Conservation (phyloP, 2,888 invertebrate species). For the Pomacea canaliculata region DNA sequence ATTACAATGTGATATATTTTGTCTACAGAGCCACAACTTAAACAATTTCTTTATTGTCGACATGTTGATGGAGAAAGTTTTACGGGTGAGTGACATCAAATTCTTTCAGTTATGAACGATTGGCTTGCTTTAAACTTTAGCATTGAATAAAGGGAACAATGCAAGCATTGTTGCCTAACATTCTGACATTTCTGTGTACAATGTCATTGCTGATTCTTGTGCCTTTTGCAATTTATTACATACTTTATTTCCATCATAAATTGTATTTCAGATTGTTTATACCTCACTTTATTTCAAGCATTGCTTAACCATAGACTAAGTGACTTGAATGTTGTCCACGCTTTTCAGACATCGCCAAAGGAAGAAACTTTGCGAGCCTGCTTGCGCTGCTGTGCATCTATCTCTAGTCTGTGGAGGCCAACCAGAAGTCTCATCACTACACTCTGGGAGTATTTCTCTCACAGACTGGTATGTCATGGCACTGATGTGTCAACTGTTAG, state of each 20-base stretch:
- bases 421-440: slow-evolving; percentile 43
- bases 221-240: not conserved
- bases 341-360: slow-evolving; percentile 36
- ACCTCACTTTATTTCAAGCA: not conserved
- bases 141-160: too few relatives aligned
- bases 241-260: not conserved
- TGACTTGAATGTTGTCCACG: too few relatives aligned
- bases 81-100: too few relatives aligned
- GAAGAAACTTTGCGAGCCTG: slow-evolving; percentile 47
- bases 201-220: not conserved
- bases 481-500: too few relatives aligned
- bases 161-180: too few relatives aligned
- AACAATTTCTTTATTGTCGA: not conserved
- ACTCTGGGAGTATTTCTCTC: slow-evolving; percentile 59
- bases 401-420: slow-evolving; percentile 49
- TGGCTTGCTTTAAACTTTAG: not conserved
- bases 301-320: not conserved
- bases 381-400: slow-evolving; percentile 43
- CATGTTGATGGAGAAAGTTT: too few relatives aligned
- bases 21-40: not conserved
- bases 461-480: slow-evolving; percentile 42
- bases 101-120: too few relatives aligned
- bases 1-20: not conserved
- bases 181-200: too few relatives aligned
- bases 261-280: not conserved